phyloP scores from a whole-genome alignment of 1,140 invertebrate genomes.

The Teleogryllus occipitalis region DNA sequence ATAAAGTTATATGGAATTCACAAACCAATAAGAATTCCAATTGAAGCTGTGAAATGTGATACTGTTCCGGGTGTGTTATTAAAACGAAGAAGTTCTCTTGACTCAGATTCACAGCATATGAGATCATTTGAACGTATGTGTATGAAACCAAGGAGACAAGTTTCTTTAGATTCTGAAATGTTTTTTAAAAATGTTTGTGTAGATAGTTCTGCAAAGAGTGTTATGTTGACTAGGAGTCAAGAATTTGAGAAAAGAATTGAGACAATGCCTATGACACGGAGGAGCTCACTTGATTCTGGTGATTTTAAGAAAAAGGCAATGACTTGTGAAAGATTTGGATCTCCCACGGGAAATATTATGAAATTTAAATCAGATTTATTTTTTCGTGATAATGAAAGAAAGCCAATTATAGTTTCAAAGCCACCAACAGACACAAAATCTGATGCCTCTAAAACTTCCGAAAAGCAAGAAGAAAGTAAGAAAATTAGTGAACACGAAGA shows the following conservation, averaged over 20 bases:
- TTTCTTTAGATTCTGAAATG: neutral
- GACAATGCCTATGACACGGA: constrained; percentile 10
- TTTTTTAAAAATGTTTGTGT: neutral
- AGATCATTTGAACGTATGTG: neutral
- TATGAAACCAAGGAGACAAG: neutral
- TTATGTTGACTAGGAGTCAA: neutral
- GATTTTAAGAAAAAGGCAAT: constrained; percentile 35
- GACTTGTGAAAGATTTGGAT: neutral
- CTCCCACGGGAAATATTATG: neutral
- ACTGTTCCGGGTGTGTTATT: neutral
- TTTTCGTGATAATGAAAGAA: neutral
- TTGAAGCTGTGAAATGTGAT: neutral
- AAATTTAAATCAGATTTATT: neutral
- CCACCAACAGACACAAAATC: neutral
- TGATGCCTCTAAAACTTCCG: neutral
- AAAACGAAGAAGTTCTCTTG: neutral
- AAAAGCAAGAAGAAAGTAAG: neutral
- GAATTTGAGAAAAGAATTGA: neutral
- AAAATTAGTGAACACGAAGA: neutral
- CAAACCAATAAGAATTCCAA: neutral
- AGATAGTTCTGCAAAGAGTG: neutral
- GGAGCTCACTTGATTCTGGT: constrained; percentile 24
- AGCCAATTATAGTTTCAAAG: neutral
- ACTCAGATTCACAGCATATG: neutral
- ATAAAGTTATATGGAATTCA: neutral